A percentile compares a stretch with the other conserved stretches of the same genome.
phyloP scores from a whole-genome alignment of 2,888 invertebrate species.

The Leptopterna dolabrata region DNA sequence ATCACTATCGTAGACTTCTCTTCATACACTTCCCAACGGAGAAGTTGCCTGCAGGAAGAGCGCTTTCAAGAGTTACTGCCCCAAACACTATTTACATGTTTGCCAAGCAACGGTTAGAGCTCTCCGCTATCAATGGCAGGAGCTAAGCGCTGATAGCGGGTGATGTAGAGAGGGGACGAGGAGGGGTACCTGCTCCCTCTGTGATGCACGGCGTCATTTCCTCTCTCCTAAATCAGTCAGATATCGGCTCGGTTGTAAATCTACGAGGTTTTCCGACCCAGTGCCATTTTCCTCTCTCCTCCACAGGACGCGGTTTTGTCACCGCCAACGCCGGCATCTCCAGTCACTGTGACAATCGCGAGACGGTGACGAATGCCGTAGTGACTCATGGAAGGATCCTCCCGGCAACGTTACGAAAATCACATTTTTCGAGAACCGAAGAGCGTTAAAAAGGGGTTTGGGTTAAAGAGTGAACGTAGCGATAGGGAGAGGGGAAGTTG shows the following conservation, averaged over 20 bases:
- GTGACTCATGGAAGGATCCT: neutral
- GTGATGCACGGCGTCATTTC: conserved; percentile 52
- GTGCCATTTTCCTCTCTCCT: conserved; percentile 28
- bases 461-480: too few relatives aligned
- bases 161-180: neutral
- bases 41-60: conserved; percentile 1
- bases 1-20: neutral
- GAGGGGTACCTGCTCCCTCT: neutral
- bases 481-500: too few relatives aligned
- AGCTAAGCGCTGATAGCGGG: neutral
- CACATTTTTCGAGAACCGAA: neutral
- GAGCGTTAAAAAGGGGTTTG: too few relatives aligned
- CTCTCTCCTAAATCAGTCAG: conserved; percentile 52
- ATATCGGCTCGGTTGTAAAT: conserved; percentile 48
- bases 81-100: conserved; percentile 32
- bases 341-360: conserved; percentile 2
- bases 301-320: conserved; percentile 36
- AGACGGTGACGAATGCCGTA: conserved; percentile 21
- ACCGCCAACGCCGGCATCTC: conserved; percentile 32
- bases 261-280: conserved; percentile 42
- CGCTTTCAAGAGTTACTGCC: conserved; percentile 21
- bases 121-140: conserved; percentile 46
- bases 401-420: neutral
- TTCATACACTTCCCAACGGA: neutral
- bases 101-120: neutral